Conservation (phyloP, 2,113 vertebrate genomes). For the Dendropsophus ebraccatus region DNA sequence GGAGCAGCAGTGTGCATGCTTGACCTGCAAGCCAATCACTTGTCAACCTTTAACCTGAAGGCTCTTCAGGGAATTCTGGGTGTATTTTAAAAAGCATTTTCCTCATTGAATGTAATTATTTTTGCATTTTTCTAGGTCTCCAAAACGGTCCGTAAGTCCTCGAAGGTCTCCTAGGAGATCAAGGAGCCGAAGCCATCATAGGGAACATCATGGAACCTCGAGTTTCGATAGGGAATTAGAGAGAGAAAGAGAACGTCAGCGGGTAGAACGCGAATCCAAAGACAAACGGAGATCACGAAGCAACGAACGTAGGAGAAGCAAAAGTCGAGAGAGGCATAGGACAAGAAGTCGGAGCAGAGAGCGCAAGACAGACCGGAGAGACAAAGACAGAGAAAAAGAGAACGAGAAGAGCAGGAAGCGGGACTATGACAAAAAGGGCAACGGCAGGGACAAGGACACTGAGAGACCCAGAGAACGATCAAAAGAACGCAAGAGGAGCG, state of each 20-base stretch:
- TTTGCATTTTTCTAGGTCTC: constrained; percentile 75
- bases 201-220: constrained; percentile 84
- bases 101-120: constrained; percentile 2
- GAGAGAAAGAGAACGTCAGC: constrained; percentile 92
- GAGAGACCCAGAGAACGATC: constrained; percentile 79
- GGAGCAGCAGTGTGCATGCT: no score
- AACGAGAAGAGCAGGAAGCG: constrained; percentile 84
- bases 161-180: constrained; percentile 90
- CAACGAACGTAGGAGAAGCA: constrained; percentile 77
- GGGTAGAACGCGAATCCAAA: constrained; percentile 87
- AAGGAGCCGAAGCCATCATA: constrained; percentile 92
- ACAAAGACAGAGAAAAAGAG: constrained; percentile 87
- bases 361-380: constrained; percentile 80
- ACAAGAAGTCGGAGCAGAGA: constrained; percentile 81
- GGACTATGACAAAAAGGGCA: constrained; percentile 87
- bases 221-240: constrained; percentile 95
- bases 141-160: constrained; percentile 87
- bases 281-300: constrained; percentile 81
- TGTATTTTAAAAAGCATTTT: no score
- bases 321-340: constrained; percentile 80
- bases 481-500: constrained; percentile 82
- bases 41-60: no score
- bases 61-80: no score
- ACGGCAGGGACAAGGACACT: constrained; percentile 83
- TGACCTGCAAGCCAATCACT: no score